These are phyloP conservation scores for Harpagifer antarcticus DNA, from an alignment of 2,797 vertebrate genomes.

Conservation along the genomic window DNA sequence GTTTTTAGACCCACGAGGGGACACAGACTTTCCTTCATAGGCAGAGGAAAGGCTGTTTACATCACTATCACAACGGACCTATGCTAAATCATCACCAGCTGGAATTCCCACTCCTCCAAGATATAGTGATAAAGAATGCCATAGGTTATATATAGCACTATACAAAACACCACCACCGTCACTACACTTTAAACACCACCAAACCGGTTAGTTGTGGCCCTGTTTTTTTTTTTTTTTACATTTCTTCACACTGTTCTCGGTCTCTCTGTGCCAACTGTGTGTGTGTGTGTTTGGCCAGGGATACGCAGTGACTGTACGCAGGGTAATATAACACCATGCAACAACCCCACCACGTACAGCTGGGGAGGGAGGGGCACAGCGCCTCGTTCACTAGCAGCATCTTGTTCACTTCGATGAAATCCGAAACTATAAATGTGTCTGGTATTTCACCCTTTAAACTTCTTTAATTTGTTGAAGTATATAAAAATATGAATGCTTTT, in stretches of 20 bases:
- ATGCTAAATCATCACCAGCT: conserved; percentile 51
- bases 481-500: conserved; percentile 61
- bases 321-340: conserved; percentile 82
- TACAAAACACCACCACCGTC: conserved; percentile 61
- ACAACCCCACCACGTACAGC: conserved; percentile 68
- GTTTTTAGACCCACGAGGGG: conserved; percentile 28
- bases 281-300: conserved; percentile 72
- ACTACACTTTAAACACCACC: conserved; percentile 62
- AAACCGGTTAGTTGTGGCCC: conserved; percentile 27
- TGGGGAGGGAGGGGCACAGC: conserved; percentile 32
- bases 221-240: conserved; percentile 5
- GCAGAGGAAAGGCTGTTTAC: conserved; percentile 61
- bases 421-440: conserved; percentile 13
- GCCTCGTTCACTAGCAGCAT: conserved; percentile 36
- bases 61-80: conserved; percentile 58
- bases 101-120: conserved; percentile 50
- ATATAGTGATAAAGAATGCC: conserved; percentile 63
- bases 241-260: conserved; percentile 19
- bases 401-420: conserved; percentile 46
- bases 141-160: conserved; percentile 67
- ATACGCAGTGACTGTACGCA: conserved; percentile 69
- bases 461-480: conserved; percentile 31
- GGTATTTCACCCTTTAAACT: conserved; percentile 18
- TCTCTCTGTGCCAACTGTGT: conserved; percentile 19
- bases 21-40: conserved; percentile 26